Evolutionary conservation across 1,140 invertebrate species (phyloP).

Genomic region (Tyrophagus putrescentiae): DNA sequence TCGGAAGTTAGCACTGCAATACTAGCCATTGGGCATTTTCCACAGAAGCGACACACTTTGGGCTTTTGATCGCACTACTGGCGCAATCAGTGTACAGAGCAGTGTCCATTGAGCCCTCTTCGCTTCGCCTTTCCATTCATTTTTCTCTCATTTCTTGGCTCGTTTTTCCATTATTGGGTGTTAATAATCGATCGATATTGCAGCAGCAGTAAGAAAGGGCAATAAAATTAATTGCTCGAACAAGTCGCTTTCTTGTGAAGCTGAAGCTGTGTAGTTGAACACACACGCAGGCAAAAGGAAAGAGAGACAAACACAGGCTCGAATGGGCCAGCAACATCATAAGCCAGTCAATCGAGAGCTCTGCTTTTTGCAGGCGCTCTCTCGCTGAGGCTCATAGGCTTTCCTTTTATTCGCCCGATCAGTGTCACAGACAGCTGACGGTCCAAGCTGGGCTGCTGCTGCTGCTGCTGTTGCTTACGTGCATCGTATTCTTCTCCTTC

Average conservation of each 20-base stretch:
- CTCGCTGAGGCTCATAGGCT: neutral
- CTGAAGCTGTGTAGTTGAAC: too few relatives aligned
- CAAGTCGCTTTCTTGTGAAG: neutral
- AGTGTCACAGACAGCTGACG: slow-evolving; percentile 12
- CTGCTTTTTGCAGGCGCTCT: neutral
- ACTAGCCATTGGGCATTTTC: too few relatives aligned
- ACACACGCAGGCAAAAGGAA: neutral
- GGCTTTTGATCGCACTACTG: too few relatives aligned
- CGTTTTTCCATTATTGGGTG: too few relatives aligned
- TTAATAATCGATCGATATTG: slow-evolving; percentile 8
- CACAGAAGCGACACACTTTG: too few relatives aligned
- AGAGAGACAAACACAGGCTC: neutral
- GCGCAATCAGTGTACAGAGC: too few relatives aligned
- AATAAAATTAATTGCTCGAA: slow-evolving; percentile 16
- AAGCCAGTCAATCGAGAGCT: slow-evolving; percentile 2
- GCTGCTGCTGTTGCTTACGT: neutral
- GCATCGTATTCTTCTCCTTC: neutral
- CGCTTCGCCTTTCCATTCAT: too few relatives aligned
- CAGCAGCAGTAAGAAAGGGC: neutral
- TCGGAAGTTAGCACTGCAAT: too few relatives aligned
- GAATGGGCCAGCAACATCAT: neutral
- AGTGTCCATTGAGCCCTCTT: too few relatives aligned
- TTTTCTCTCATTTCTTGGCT: too few relatives aligned
- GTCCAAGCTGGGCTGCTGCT: neutral
- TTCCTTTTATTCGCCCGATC: neutral